Conservation (phyloP, 2,888 invertebrate genomes). For the Lasioglossum lativentre region DNA sequence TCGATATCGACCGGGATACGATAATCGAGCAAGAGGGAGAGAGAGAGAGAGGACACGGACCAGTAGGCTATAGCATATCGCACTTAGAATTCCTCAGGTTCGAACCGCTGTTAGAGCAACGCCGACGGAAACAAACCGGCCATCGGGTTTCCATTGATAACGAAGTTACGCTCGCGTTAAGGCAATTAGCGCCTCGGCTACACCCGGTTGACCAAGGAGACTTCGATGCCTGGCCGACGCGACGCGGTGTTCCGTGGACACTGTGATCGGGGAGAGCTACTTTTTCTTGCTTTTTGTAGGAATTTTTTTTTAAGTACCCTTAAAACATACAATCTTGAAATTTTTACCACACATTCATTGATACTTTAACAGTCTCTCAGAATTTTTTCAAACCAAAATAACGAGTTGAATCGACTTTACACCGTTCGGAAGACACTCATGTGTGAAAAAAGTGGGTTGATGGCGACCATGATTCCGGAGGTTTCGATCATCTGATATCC, state of each 20-base stretch:
- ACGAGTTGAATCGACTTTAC: too few relatives aligned
- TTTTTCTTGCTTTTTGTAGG: too few relatives aligned
- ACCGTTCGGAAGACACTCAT: too few relatives aligned
- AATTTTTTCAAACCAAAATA: too few relatives aligned
- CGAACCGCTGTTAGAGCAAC: background rate
- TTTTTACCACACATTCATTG: too few relatives aligned
- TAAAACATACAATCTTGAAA: too few relatives aligned
- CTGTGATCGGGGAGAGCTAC: background rate
- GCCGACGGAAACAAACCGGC: background rate
- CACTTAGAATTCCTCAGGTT: conserved; percentile 26
- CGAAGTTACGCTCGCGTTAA: conserved; percentile 22
- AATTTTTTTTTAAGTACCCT: too few relatives aligned
- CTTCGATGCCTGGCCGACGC: background rate
- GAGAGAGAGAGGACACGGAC: background rate
- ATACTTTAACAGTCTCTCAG: too few relatives aligned
- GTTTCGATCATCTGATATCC: too few relatives aligned
- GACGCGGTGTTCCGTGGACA: background rate
- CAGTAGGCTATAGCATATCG: conserved; percentile 16
- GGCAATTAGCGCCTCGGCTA: conserved; percentile 17
- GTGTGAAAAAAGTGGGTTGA: too few relatives aligned
- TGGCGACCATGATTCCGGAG: too few relatives aligned
- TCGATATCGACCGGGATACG: conserved; percentile 38
- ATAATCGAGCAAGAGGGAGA: conserved; percentile 32
- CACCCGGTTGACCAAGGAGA: background rate
- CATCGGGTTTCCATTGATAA: conserved; percentile 22